Evolutionary conservation across 2,888 invertebrate species (phyloP).

Genomic region (Acrobasis repandana): DNA sequence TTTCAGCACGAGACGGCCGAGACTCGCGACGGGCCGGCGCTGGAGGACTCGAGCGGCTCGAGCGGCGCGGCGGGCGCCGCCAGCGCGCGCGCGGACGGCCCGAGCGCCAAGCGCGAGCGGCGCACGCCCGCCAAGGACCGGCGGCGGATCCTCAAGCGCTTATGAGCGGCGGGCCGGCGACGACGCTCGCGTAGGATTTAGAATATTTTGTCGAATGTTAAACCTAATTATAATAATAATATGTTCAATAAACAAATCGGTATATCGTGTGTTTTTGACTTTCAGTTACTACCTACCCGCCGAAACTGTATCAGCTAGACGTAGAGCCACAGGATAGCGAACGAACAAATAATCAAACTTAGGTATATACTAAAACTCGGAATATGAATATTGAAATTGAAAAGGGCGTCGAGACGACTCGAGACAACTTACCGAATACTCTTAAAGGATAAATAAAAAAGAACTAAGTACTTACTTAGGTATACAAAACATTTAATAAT

Average conservation of each 20-base stretch:
- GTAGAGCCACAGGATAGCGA: too few species aligned
- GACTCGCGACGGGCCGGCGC: conserved; percentile 32
- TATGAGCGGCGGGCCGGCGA: conserved; percentile 43
- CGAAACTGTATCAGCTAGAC: too few species aligned
- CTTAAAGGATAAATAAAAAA: too few species aligned
- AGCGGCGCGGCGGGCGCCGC: conserved; percentile 65
- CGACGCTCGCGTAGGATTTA: conserved; percentile 12
- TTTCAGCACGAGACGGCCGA: conserved; percentile 45
- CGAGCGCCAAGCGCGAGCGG: conserved; percentile 78
- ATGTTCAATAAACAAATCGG: conserved; percentile 17
- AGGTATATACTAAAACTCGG: too few species aligned
- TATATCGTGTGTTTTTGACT: background rate
- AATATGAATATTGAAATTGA: too few species aligned
- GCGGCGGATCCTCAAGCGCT: conserved; percentile 62
- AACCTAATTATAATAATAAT: conserved; percentile 15
- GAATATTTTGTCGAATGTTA: conserved; percentile 21
- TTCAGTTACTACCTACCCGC: background rate
- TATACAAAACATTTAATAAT: too few species aligned
- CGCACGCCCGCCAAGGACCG: conserved; percentile 42
- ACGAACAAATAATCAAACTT: too few species aligned
- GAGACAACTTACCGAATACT: too few species aligned
- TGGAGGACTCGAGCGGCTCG: conserved; percentile 48
- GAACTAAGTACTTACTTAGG: too few species aligned
- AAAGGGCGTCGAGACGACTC: too few species aligned
- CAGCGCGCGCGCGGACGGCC: conserved; percentile 69